Conservation (phyloP, 92 coral and sea anemone species). For the Virgularia gustaviana region DNA sequence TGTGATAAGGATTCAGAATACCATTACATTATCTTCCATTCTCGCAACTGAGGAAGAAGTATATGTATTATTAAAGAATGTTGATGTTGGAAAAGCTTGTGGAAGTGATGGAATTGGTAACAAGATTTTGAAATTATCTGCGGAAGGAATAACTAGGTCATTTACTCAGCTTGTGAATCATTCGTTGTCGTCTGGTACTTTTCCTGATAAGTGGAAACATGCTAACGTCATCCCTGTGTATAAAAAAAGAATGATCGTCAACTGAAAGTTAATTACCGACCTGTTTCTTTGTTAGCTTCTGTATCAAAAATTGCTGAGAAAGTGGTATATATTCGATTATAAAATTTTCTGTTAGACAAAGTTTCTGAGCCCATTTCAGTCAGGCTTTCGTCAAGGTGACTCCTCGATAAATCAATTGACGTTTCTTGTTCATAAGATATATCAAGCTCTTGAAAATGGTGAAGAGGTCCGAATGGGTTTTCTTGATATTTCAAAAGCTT, state of each 20-base stretch:
- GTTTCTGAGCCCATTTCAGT: constrained; percentile 3
- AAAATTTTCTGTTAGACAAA: constrained; percentile 6
- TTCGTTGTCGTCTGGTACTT: constrained; percentile 35
- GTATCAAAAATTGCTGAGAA: constrained; percentile 28
- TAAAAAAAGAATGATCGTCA: constrained; percentile 38
- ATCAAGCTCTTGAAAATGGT: constrained; percentile 20
- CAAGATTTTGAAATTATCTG: constrained; percentile 35
- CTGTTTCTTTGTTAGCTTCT: constrained; percentile 26
- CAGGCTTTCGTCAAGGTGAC: constrained; percentile 40
- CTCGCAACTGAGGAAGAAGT: constrained; percentile 30
- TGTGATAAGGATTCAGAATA: constrained; percentile 21
- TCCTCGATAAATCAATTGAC: constrained; percentile 25
- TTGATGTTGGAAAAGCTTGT: constrained; percentile 43
- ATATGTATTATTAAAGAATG: constrained; percentile 8
- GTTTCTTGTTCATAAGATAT: constrained; percentile 23
- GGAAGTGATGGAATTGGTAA: constrained; percentile 49
- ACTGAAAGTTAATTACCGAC: constrained; percentile 24
- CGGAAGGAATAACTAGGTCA: constrained; percentile 26
- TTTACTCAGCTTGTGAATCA: constrained; percentile 26
- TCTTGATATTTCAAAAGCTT: constrained; percentile 45
- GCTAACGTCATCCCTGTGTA: constrained; percentile 45
- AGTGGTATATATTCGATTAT: neutral
- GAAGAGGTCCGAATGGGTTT: constrained; percentile 28
- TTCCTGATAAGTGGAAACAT: constrained; percentile 36
- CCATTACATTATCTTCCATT: constrained; percentile 25